Conservation (phyloP, 2,113 vertebrate species). For the Nycticryphes semicollaris region DNA sequence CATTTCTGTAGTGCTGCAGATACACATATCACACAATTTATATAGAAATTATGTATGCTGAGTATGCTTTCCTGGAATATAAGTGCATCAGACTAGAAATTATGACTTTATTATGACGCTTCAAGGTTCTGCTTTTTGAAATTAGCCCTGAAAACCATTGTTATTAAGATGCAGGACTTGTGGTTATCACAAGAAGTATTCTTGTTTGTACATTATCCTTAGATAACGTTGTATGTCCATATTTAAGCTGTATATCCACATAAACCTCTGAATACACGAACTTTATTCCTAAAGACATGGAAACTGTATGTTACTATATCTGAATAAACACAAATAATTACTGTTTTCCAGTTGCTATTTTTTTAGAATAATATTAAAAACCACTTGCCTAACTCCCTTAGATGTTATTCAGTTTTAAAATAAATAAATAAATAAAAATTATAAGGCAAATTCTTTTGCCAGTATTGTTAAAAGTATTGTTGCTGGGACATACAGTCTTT, state of each 20-base stretch:
- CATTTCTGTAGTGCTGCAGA: constrained; percentile 45
- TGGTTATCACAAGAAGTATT: neutral
- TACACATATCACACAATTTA: constrained; percentile 42
- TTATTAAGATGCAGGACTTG: constrained; percentile 36
- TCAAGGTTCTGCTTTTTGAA: constrained; percentile 54
- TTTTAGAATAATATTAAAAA: neutral
- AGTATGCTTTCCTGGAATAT: constrained; percentile 30
- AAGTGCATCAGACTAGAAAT: constrained; percentile 69
- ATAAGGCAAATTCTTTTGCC: neutral
- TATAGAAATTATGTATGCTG: constrained; percentile 55
- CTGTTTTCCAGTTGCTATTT: rapidly evolving
- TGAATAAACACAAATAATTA: neutral
- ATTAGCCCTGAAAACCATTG: constrained; percentile 6
- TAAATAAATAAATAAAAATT: neutral
- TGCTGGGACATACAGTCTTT: neutral
- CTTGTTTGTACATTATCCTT: neutral
- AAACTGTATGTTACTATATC: neutral
- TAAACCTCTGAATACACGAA: neutral
- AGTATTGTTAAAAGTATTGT: neutral
- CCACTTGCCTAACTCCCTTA: neutral
- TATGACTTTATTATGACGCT: constrained; percentile 65
- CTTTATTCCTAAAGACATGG: neutral
- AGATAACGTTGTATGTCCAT: neutral
- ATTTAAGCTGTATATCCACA: neutral
- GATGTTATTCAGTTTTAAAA: neutral